A percentile compares a stretch with the other conserved stretches of the same genome.
phyloP scores from a whole-genome alignment of 2,888 invertebrate genomes.

The Punctoribates punctum region DNA sequence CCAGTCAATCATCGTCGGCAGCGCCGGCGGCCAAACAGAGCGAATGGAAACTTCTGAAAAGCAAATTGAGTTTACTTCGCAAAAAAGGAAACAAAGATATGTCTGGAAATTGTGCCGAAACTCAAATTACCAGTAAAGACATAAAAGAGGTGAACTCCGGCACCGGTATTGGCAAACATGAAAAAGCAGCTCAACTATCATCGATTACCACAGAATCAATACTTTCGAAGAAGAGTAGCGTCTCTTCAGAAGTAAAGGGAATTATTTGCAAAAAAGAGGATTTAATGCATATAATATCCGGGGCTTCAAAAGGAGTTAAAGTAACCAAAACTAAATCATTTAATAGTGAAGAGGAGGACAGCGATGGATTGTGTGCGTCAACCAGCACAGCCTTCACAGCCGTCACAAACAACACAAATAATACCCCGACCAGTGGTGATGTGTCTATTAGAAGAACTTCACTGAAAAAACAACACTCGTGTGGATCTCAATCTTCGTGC shows the following conservation, averaged over 20 bases:
- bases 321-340: background rate
- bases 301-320: slow-evolving; percentile 22
- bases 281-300: slow-evolving; percentile 35
- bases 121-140: background rate
- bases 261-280: slow-evolving; percentile 43
- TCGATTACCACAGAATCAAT: background rate
- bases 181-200: background rate
- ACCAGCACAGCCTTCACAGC: background rate
- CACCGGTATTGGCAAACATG: background rate
- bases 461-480: slow-evolving; percentile 24
- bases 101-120: background rate
- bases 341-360: background rate
- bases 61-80: slow-evolving; percentile 5
- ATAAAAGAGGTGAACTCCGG: background rate
- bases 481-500: background rate
- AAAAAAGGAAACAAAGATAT: slow-evolving; percentile 19
- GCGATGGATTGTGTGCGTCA: background rate
- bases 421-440: background rate
- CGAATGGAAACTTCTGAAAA: slow-evolving; percentile 28
- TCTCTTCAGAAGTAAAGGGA: slow-evolving; percentile 34
- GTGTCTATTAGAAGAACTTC: background rate
- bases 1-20: background rate
- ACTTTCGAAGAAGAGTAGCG: background rate
- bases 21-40: background rate
- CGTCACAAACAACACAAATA: background rate